Evolutionary conservation across 2,888 invertebrate genomes (phyloP), one percentile per base, ranked within the genome.

Genomic region (Protophormia terraenovae): DNA sequence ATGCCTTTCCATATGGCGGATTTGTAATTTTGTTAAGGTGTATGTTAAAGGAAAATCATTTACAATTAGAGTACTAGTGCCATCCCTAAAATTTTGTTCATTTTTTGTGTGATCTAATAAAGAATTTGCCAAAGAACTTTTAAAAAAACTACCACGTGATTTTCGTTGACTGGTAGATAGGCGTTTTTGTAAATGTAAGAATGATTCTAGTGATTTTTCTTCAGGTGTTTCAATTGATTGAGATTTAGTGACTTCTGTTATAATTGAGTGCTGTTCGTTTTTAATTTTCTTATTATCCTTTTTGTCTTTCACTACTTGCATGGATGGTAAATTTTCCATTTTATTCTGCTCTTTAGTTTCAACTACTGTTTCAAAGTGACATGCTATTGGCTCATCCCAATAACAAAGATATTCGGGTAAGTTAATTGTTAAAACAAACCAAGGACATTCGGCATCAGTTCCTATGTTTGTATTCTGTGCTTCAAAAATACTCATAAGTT

Each of bases 351-450:
- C 19, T 47, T 19, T 7, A n/a, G n/a, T n/a, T 5, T 38, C 22
- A 38, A 14, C 58, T 69, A 67, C 27, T 0, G 86, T 88, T n/a
- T 90, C 85, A 60, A 88, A 91, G 0, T 91, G 90, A 32, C 92
- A 92, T 0, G 88, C 84, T 7, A 87, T 64, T 0, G 92, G 92
- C 5, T 89, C 87, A 29, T 89, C 88, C 91, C 91, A 92, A 12
- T 82, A 69, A 53, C 90, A 91, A 10, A 90, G 83, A 66, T 88
- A 88, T 10, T 81, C 75, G 0, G 90, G 88, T 22, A 92, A 72
- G 0, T 88, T 75, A 12, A 92, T 86, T 3, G 88, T 89, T n/a
- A 92, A 84, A 71, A 89, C 81, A 47, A 91, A 92, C 77, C 87
- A 90, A 0, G 89, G 89, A 53, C 73, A 69, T 10, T 72, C 62